These are phyloP conservation scores for Saguinus midas DNA, from an alignment of 2,113 vertebrate species.

Conservation along the genomic window DNA sequence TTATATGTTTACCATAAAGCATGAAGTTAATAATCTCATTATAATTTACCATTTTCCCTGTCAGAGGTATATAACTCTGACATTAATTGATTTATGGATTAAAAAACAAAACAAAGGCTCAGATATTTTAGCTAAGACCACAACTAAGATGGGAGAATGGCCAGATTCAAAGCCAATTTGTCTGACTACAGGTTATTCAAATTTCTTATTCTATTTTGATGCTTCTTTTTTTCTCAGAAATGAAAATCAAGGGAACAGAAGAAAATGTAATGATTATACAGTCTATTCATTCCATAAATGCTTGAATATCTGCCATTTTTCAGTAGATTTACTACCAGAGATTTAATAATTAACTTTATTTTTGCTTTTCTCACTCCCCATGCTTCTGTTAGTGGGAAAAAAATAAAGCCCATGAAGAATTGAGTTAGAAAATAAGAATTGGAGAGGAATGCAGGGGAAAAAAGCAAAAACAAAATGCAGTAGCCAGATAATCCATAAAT, in stretches of 20 bases:
- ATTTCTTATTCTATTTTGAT: not conserved
- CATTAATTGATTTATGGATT: not conserved
- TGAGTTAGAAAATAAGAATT: not conserved
- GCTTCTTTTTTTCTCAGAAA: not conserved
- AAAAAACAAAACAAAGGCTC: not conserved
- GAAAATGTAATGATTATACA: not conserved
- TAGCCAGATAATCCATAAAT: conserved; percentile 42
- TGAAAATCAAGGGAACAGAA: not conserved
- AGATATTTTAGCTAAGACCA: not conserved
- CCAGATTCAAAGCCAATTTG: not conserved
- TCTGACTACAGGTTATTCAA: not conserved
- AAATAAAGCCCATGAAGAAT: conserved; percentile 27
- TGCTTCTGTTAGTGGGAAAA: not conserved
- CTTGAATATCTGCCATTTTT: not conserved
- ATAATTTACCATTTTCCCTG: not conserved
- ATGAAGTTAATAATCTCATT: not conserved
- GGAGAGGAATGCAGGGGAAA: not conserved
- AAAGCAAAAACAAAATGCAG: not conserved
- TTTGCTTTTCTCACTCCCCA: not conserved
- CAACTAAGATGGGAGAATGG: not conserved
- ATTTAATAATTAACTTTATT: not conserved
- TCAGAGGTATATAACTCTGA: not conserved
- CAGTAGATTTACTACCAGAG: not conserved
- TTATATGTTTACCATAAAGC: not conserved
- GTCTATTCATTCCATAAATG: not conserved